Evolutionary conservation across 2,113 vertebrate species (phyloP).

Genomic region (Ammodytes dubius): DNA sequence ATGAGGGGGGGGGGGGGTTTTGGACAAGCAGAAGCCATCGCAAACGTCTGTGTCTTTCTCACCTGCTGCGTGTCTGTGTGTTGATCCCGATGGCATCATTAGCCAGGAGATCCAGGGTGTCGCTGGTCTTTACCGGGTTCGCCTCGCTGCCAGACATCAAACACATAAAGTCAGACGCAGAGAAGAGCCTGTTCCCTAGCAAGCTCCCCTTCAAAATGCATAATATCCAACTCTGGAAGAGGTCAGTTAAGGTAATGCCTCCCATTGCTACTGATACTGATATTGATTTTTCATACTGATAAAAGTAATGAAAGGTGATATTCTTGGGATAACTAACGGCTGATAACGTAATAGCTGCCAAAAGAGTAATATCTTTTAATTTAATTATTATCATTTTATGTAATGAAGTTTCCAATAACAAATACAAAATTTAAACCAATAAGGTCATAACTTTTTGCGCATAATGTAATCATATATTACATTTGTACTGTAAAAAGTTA

Average conservation of each 20-base stretch:
- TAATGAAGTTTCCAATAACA: too few species aligned
- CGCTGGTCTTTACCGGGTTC: constrained; percentile 45
- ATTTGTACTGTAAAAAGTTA: too few species aligned
- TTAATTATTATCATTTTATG: too few species aligned
- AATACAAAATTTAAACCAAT: too few species aligned
- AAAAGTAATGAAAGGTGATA: too few species aligned
- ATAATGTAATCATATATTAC: too few species aligned
- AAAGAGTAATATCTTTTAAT: too few species aligned
- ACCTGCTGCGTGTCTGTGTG: constrained; percentile 64
- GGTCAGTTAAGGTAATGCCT: constrained; percentile 40
- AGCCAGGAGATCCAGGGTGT: constrained; percentile 62
- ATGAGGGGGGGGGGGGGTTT: background rate
- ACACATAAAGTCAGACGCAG: constrained; percentile 38
- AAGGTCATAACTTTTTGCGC: too few species aligned
- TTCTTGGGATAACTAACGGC: too few species aligned
- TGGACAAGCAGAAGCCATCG: background rate
- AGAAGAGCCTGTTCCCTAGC: background rate
- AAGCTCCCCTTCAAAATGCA: background rate
- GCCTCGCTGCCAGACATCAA: constrained; percentile 51
- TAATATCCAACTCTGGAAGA: constrained; percentile 20
- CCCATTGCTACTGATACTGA: constrained; percentile 21
- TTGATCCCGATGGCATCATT: constrained; percentile 61
- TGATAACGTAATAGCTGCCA: too few species aligned
- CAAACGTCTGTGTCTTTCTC: constrained; percentile 35
- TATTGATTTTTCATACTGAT: too few species aligned